Percentiles rank a stretch among this genome's conserved stretches.
phyloP scores from a whole-genome alignment of 2,113 vertebrate species.

The Xenopus laevis region DNA sequence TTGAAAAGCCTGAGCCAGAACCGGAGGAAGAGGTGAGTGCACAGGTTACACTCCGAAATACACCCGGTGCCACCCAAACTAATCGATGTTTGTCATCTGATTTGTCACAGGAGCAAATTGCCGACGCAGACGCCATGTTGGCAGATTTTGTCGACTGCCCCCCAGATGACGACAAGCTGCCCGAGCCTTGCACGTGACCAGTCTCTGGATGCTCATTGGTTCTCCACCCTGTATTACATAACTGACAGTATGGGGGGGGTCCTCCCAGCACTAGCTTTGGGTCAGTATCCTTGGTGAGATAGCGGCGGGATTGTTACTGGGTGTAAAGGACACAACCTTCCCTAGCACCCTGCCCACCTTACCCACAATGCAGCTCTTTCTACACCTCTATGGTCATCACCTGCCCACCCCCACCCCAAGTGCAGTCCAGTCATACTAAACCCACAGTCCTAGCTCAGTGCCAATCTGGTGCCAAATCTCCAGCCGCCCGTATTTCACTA shows the following conservation, averaged over 20 bases:
- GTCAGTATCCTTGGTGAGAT: background rate
- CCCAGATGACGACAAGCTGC: slow-evolving; percentile 68
- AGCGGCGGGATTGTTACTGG: background rate
- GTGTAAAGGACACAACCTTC: background rate
- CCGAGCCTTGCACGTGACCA: slow-evolving; percentile 46
- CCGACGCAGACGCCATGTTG: slow-evolving; percentile 80
- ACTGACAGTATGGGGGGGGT: background rate
- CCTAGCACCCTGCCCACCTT: background rate
- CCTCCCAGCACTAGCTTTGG: background rate
- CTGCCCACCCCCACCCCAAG: too few species aligned
- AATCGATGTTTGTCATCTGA: background rate
- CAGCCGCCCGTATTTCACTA: too few species aligned
- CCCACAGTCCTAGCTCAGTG: too few species aligned
- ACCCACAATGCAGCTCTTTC: background rate
- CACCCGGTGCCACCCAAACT: background rate
- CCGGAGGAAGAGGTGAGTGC: background rate
- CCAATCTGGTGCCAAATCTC: too few species aligned
- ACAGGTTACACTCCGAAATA: background rate
- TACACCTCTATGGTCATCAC: too few species aligned
- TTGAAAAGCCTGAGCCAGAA: background rate
- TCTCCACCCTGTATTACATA: background rate
- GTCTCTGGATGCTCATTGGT: background rate
- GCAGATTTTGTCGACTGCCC: slow-evolving; percentile 86
- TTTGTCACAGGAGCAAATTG: slow-evolving; percentile 56
- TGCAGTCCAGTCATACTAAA: too few species aligned